Base-by-base conservation (phyloP, 2,113 vertebrate species). In the Gymnobelideus leadbeateri region DNA sequence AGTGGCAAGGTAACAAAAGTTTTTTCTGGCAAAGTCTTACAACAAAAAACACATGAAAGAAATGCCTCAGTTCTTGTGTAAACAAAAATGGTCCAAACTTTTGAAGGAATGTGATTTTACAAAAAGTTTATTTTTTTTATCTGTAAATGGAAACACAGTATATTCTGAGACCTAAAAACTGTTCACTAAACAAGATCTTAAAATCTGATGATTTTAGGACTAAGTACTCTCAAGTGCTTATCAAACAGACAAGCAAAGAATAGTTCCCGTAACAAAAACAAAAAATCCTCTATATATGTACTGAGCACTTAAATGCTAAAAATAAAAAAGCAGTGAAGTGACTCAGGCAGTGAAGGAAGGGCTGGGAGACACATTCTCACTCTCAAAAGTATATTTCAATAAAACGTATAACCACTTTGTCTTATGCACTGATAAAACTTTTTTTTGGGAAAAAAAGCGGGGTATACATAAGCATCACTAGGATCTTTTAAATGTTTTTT, bases 31-130 rank as follows among this genome's bases (percentile, higher is more conserved):
- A 43, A 84, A 84, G 19, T 84, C 68, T 84, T 43, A 96, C 96
- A 97, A 96, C 96, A 95, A 95, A 97, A 98, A 97, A 77, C 89
- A 96, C 89, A 97, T 8, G 90, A 84, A 95, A 93, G 94, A 97
- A 97, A 97, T 95, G 91, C 11, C 96, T 91, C 92, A 25, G 89
- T 96, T 93, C 93, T 51, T 93, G 94, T 92, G n/a, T 84, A 84
- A 84, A 43, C 96, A 93, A 93, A 96, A 96, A 93, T 90, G 49
- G 92, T 91, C n/a, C 91, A 94, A 89, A 93, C 90, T 94, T 97
- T 96, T 94, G 92, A 93, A 90, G 31, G 51, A 97, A 92, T 96
- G 23, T 68, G 95, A 91, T 94, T 94, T 95, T 96, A 96, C 51
- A 97, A 97, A 97, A 96, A 95, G 21, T 93, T 92, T 51, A 51